These are phyloP conservation scores for Drosophila lutescens DNA, from an alignment of 2,888 invertebrate genomes.

Conservation along the genomic window DNA sequence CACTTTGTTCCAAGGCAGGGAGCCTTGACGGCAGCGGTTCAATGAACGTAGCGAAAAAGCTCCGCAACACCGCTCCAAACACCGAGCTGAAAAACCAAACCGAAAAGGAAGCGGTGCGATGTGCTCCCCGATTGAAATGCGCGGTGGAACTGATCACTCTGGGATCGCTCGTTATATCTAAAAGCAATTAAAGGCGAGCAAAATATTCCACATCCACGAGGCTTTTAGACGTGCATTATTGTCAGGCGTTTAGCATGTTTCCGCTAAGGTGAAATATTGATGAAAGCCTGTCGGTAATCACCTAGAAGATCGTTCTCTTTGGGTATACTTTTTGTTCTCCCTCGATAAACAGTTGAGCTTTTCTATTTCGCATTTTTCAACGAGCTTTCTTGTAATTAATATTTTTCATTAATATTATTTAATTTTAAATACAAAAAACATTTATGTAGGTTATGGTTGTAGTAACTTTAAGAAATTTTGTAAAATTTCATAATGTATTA, in stretches of 20 bases:
- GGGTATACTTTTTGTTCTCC: background rate
- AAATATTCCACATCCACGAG: slow-evolving; percentile 50
- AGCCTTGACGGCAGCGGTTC: slow-evolving; percentile 69
- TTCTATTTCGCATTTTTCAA: no score
- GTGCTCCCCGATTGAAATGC: slow-evolving; percentile 37
- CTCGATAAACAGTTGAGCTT: no score
- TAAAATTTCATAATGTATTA: no score
- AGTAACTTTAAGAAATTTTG: no score
- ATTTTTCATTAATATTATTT: no score
- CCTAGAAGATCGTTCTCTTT: background rate
- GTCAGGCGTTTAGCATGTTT: slow-evolving; percentile 36
- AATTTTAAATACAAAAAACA: no score
- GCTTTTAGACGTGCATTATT: slow-evolving; percentile 20
- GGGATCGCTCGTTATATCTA: slow-evolving; percentile 16
- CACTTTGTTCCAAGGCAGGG: slow-evolving; percentile 42
- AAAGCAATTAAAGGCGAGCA: slow-evolving; percentile 28
- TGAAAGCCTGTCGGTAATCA: slow-evolving; percentile 24
- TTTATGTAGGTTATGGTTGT: no score
- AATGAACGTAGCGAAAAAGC: slow-evolving; percentile 59
- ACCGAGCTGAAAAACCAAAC: background rate
- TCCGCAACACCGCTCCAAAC: slow-evolving; percentile 13
- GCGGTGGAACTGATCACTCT: slow-evolving; percentile 31
- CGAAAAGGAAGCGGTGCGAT: slow-evolving; percentile 1
- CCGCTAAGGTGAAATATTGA: slow-evolving; percentile 32
- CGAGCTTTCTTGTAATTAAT: no score